A percentile compares a stretch with the other conserved stretches of the same genome.
phyloP scores from a whole-genome alignment of 2,888 invertebrate genomes.

The Amphiduros pacificus region DNA sequence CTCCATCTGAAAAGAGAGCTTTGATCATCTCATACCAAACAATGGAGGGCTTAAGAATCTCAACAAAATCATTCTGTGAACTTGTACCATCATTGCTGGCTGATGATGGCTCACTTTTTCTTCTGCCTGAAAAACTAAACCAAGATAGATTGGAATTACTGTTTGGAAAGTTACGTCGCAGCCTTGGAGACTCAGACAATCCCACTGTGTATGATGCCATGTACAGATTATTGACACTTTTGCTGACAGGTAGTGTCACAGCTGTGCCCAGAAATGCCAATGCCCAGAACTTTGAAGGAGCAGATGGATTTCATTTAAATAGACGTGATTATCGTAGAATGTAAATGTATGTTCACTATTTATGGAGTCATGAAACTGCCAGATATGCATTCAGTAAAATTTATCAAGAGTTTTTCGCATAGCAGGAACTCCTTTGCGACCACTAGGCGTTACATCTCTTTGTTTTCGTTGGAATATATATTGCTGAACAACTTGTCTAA shows the following conservation, averaged over 20 bases:
- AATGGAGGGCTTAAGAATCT: neutral
- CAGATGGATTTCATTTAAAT: neutral
- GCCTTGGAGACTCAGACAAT: constrained; percentile 3
- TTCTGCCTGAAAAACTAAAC: constrained; percentile 7
- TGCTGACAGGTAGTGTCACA: neutral
- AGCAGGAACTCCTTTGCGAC: neutral
- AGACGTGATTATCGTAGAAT: neutral
- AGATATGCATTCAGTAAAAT: constrained; percentile 1
- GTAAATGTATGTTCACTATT: too few relatives aligned
- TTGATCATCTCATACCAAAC: neutral
- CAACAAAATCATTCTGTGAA: neutral
- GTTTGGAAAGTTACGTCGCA: constrained; percentile 4
- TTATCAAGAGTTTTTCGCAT: constrained; percentile 1
- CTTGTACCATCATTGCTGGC: neutral
- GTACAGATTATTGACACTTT: neutral
- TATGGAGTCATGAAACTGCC: too few relatives aligned
- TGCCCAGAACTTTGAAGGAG: neutral
- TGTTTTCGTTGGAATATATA: neutral
- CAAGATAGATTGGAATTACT: constrained; percentile 5
- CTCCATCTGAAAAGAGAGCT: neutral
- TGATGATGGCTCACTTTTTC: neutral
- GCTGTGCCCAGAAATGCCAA: neutral
- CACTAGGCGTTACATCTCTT: too few relatives aligned
- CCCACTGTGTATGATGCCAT: neutral
- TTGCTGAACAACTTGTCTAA: neutral